These are phyloP conservation scores for fruit fly (Drosophila melanogaster) DNA, from an alignment of 1,140 invertebrate species.

Conservation along the genomic window Release_6_plus_ISO1_MT NT_033779.5:21004501-21005000, in stretches of 20 bases:
- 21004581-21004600: conserved; percentile 11
- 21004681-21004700: conserved; percentile 64
- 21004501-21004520: conserved; percentile 31
- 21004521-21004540: conserved; percentile 81
- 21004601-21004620: conserved; percentile 35
- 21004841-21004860: not conserved
- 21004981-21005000: too few relatives aligned
- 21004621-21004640: conserved; percentile 71
- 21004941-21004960: not conserved
- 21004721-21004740: conserved; percentile 83
- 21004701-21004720: conserved; percentile 83
- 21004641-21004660: conserved; percentile 66
- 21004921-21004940: conserved; percentile 68
- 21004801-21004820: conserved; percentile 63
- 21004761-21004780: conserved; percentile 40
- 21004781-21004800: conserved; percentile 54
- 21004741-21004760: conserved; percentile 82
- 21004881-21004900: conserved; percentile 79
- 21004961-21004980: not conserved
- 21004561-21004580: conserved; percentile 64
- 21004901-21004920: conserved; percentile 78
- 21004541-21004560: conserved; percentile 83
- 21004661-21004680: conserved; percentile 42
- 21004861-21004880: conserved; percentile 19
- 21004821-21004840: conserved; percentile 24